Percentiles rank a stretch among this genome's conserved stretches.
These are phyloP conservation scores for Piscicola geometra DNA, from an alignment of 2,888 invertebrate species.

Conservation along the genomic window DNA sequence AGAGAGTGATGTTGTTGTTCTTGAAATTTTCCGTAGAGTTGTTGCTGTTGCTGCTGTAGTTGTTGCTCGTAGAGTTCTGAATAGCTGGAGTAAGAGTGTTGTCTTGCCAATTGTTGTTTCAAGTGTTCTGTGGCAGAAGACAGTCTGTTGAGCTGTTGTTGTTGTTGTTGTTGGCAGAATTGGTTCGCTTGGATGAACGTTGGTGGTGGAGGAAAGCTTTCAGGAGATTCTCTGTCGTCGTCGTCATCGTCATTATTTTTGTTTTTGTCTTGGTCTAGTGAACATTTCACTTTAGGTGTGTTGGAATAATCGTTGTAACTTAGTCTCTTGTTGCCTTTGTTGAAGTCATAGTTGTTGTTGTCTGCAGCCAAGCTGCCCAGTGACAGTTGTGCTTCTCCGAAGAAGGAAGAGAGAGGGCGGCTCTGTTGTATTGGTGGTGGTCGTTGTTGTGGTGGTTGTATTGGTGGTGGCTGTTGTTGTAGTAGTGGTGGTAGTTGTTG, in stretches of 20 bases:
- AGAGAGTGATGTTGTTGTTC: not conserved
- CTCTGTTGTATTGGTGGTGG: not conserved
- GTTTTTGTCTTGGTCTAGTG: not conserved
- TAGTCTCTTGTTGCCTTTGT: not conserved
- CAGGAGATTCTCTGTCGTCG: not conserved
- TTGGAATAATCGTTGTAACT: not conserved
- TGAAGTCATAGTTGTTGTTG: not conserved
- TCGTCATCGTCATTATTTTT: not conserved
- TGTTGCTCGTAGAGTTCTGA: not conserved
- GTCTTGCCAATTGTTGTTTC: not conserved
- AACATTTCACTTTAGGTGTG: not conserved
- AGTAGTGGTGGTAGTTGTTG: not conserved
- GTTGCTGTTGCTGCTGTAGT: no score
- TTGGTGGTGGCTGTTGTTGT: not conserved
- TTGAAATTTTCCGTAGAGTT: not conserved
- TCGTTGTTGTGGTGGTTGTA: not conserved
- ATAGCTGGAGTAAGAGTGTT: not conserved
- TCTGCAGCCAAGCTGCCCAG: not conserved
- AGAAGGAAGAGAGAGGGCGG: slow-evolving; percentile 27
- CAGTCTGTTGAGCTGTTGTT: not conserved
- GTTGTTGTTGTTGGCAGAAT: not conserved
- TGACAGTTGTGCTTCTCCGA: slow-evolving; percentile 13
- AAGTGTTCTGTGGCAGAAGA: slow-evolving; percentile 1
- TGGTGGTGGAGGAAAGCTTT: not conserved
- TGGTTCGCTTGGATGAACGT: not conserved